Evolutionary conservation across 2,888 invertebrate genomes (phyloP).

Genomic region (Cheilosia urbana): DNA sequence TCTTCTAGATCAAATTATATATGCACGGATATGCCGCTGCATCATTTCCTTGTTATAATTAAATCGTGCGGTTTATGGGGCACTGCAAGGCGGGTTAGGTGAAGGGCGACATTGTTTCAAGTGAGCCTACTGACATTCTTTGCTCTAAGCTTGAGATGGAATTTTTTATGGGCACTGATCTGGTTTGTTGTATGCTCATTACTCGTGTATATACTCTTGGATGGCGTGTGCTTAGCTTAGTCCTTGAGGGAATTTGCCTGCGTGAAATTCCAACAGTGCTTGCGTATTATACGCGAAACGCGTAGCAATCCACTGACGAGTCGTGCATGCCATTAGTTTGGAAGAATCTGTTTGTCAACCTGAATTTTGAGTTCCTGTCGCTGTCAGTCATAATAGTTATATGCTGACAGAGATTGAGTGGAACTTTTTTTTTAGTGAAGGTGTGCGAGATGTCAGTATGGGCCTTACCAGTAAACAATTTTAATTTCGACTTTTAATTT

Average conservation of each 20-base stretch:
- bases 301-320: no score
- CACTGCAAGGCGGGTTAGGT: not conserved
- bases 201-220: not conserved
- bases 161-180: slow-evolving; percentile 16
- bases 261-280: not conserved
- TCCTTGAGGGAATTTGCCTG: not conserved
- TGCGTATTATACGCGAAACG: not conserved
- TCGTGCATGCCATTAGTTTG: no score
- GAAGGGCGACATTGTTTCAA: slow-evolving; percentile 31
- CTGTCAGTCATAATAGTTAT: no score
- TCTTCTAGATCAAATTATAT: slow-evolving; percentile 25
- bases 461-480: no score
- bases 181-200: not conserved
- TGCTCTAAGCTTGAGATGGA: not conserved
- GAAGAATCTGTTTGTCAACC: slow-evolving; percentile 2
- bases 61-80: slow-evolving; percentile 37
- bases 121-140: slow-evolving; percentile 12
- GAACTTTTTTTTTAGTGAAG: not conserved
- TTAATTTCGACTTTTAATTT: no score
- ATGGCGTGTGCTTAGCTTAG: not conserved
- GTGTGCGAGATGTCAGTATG: not conserved
- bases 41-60: slow-evolving; percentile 62
- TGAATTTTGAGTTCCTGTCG: not conserved
- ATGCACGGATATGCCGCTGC: slow-evolving; percentile 28
- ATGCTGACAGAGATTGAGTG: not conserved